Conservation (phyloP, 53 echinoderm and acorn worm species). For the Zoroaster sp. region DNA sequence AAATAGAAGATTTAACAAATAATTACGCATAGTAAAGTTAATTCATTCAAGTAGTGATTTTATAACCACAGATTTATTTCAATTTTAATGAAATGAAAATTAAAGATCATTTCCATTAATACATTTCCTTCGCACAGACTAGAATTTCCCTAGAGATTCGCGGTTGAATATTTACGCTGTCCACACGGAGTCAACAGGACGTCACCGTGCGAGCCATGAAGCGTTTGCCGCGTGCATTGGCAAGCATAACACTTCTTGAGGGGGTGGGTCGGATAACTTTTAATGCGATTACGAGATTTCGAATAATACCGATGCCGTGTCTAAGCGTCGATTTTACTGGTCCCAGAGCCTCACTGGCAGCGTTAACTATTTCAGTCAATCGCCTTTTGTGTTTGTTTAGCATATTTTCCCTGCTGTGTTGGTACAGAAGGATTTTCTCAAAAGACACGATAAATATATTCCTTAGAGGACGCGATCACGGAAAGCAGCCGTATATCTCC, state of each 20-base stretch:
- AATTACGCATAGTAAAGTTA: no score
- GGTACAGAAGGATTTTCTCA: not conserved
- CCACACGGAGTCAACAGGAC: not conserved
- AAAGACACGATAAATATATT: not conserved
- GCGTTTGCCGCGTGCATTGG: not conserved
- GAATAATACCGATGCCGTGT: not conserved
- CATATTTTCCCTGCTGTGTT: not conserved
- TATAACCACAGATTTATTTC: no score
- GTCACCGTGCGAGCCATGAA: not conserved
- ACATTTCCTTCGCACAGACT: not conserved
- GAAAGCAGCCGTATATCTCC: no score
- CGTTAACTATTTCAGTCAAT: not conserved
- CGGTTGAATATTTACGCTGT: not conserved
- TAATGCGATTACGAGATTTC: constrained; percentile 25
- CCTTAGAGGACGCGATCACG: not conserved
- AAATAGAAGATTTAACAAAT: no score
- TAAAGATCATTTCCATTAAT: no score
- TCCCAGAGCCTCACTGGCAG: not conserved
- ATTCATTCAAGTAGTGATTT: no score
- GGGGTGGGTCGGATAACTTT: not conserved
- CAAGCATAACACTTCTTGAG: not conserved
- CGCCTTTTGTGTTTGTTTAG: not conserved
- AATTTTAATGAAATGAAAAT: no score
- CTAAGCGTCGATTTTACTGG: not conserved
- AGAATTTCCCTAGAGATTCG: not conserved